phyloP scores from a whole-genome alignment of 1,140 invertebrate genomes.

The Caerostris darwini region DNA sequence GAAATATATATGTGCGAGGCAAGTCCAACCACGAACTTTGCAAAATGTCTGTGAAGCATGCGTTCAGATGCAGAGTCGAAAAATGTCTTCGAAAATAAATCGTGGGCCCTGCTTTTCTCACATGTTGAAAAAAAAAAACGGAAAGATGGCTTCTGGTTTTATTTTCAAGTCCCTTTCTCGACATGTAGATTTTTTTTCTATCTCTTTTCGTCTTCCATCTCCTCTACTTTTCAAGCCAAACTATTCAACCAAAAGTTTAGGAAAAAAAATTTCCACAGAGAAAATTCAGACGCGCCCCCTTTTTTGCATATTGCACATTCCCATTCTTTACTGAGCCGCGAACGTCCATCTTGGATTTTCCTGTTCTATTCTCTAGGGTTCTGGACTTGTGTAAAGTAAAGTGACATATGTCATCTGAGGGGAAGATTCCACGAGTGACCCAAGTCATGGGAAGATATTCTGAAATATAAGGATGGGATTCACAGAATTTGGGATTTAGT shows the following conservation, averaged over 20 bases:
- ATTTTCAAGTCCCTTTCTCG: conserved; percentile 73
- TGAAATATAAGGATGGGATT: not conserved
- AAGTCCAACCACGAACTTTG: conserved; percentile 29
- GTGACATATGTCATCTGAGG: not conserved
- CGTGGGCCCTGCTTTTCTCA: conserved; percentile 40
- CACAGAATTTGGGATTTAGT: too few species aligned
- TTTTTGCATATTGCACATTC: conserved; percentile 78
- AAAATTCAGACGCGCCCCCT: conserved; percentile 74
- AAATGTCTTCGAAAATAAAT: conserved; percentile 64
- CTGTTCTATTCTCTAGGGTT: conserved; percentile 54
- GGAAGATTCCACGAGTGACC: not conserved
- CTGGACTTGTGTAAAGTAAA: not conserved
- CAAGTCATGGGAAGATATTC: not conserved
- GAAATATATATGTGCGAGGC: conserved; percentile 32
- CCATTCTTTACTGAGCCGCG: conserved; percentile 68
- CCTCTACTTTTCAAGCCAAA: conserved; percentile 73
- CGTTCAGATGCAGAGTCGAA: conserved; percentile 8
- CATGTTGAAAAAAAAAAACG: not conserved
- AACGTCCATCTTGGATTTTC: conserved; percentile 74
- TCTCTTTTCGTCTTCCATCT: conserved; percentile 51
- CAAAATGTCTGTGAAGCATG: conserved; percentile 8
- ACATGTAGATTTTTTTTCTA: conserved; percentile 75
- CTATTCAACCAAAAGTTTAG: conserved; percentile 74
- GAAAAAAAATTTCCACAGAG: conserved; percentile 64
- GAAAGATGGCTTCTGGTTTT: conserved; percentile 69